A percentile compares a stretch with the other conserved stretches of the same genome.
phyloP scores from a whole-genome alignment of 2,113 vertebrate species.

The Toxotes jaculatrix region DNA sequence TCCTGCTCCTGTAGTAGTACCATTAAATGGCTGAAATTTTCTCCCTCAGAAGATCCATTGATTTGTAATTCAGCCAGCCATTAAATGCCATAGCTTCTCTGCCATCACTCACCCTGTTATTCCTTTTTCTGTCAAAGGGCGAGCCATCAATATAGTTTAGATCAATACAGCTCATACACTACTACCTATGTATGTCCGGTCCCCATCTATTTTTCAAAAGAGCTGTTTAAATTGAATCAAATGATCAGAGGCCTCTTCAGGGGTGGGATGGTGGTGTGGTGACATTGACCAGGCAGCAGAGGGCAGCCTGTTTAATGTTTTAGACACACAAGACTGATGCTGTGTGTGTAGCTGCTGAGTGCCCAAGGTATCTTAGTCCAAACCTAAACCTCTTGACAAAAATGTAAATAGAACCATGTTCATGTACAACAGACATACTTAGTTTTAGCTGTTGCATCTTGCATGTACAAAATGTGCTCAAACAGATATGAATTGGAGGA shows the following conservation, averaged over 20 bases:
- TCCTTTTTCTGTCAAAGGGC: constrained; percentile 53
- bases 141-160: constrained; percentile 48
- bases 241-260: constrained; percentile 40
- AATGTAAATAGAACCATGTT: neutral
- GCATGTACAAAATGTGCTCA: neutral
- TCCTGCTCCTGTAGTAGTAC: constrained; percentile 41
- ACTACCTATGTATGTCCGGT: constrained; percentile 60
- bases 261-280: constrained; percentile 29
- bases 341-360: neutral
- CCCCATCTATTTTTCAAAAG: constrained; percentile 54
- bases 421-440: neutral
- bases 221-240: constrained; percentile 50
- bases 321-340: neutral
- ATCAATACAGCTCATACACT: constrained; percentile 66
- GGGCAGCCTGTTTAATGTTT: constrained; percentile 62
- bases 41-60: constrained; percentile 58
- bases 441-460: neutral
- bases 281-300: constrained; percentile 65
- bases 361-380: neutral
- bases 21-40: constrained; percentile 53
- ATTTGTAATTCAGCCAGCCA: constrained; percentile 67
- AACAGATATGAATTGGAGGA: neutral
- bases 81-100: constrained; percentile 56
- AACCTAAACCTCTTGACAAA: neutral
- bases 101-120: constrained; percentile 58